Base-by-base conservation (phyloP, 2,888 invertebrate species). In the Caenorhabditis sp. region DNA sequence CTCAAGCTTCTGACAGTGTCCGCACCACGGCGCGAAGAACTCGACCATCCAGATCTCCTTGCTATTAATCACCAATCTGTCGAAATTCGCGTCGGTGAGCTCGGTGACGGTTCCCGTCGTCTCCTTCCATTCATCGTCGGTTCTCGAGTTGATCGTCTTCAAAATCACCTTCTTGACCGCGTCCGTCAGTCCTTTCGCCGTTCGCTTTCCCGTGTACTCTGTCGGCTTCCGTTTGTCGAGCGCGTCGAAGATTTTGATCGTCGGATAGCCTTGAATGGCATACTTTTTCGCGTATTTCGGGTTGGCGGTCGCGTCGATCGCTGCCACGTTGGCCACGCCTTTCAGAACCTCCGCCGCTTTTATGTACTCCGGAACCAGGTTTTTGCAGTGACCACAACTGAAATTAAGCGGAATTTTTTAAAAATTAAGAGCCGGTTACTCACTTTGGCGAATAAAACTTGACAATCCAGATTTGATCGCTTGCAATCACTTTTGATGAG, bases 81-180 rank as follows among this genome's bases (percentile, higher is more conserved):
- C 94, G 90, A 99, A 99, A 91, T 98, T 99, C 78, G 93, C 92
- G 90, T 99, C 98, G 0, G 98, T 99, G 77, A 99, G 91, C 88
- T 95, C 95, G 8, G 62, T 35, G 8, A 61, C 71, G 37, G 35
- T 45, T 4, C 15, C 22, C 17, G 30, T 52, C 20, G 35, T 30
- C 4, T n/a, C 9, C 30, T 56, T 17, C 30, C 50, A 32, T 32
- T 58, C 46, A 4, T 30, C 30, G 1, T 22, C 32, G 1, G 8
- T 9, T 6, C 41, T 43, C 24, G 39, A n/a, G 27, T 71, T 43
- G 32, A 71, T 17, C 59, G 39, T 55, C 45, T 55, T 48, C 55
- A 24, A 27, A 56, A 71, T 62, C 2, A 30, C 24, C 39, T 71
- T 55, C 26, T 41, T 45, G 13, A 71, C 30, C 27, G 65, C 82